These are phyloP conservation scores for Calidris pugnax DNA, from an alignment of 2,113 vertebrate genomes.

Conservation along the genomic window DNA sequence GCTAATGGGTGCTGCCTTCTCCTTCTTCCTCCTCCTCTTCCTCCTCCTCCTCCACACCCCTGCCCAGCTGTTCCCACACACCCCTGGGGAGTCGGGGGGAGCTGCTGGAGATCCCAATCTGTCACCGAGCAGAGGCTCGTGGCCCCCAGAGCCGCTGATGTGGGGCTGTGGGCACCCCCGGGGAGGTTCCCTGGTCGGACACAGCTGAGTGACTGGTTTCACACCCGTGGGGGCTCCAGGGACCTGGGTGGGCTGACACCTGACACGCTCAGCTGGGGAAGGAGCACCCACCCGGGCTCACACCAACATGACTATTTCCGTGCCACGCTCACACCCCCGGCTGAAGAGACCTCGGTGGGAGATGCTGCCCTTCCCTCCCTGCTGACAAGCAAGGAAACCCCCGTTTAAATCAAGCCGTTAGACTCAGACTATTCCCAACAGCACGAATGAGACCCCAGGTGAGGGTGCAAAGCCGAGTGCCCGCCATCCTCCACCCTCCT, in stretches of 20 bases:
- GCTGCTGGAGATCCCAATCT: fast-evolving
- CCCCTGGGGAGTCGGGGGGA: background rate
- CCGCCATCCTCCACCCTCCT: background rate
- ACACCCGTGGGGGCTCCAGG: background rate
- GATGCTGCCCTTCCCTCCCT: background rate
- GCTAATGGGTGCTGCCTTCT: background rate
- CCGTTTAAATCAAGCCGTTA: fast-evolving
- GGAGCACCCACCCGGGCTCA: background rate
- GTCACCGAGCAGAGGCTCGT: fast-evolving
- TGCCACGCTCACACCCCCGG: background rate
- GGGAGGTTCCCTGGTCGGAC: background rate
- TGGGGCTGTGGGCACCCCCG: background rate
- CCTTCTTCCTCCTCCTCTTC: background rate
- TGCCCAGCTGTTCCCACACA: fast-evolving
- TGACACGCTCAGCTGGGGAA: background rate
- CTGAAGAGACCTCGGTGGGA: background rate
- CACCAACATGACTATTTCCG: fast-evolving
- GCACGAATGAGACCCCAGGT: background rate
- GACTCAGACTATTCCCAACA: background rate
- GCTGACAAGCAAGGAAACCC: fast-evolving
- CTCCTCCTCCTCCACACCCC: background rate
- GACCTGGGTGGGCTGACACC: fast-evolving
- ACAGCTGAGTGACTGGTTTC: background rate
- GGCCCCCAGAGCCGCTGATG: background rate
- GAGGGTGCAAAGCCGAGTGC: fast-evolving